Evolutionary conservation across 2,797 vertebrate genomes (phyloP), one percentile per base, ranked within the genome.

Genomic region (Threskiornis aethiopicus): DNA sequence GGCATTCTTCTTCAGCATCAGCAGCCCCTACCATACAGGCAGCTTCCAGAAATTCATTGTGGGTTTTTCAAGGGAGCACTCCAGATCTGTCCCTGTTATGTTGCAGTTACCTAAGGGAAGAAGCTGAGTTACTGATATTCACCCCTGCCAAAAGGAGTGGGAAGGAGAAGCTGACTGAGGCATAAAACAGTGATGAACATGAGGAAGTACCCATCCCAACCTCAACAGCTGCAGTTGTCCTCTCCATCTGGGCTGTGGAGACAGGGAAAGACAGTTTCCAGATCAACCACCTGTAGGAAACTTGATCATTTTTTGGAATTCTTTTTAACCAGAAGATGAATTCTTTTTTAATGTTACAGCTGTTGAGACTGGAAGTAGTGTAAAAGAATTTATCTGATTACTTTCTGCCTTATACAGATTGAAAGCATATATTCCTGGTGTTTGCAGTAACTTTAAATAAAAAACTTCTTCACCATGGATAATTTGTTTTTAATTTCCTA

Each of bases 191-290:
- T 15, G 21, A 21, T 31, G 69, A 59, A 77, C 4, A 9, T 24
- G 12, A 47, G 0, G 0, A 67, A 46, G 11, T 71, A 41, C 11
- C 0, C 4, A 16, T 29, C n/a, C 21, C 73, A 73, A 2, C 41
- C 11, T 31, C 37, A 51, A 20, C n/a, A 73, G 31, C 31, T 77
- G 21, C 26, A 69, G 9, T 51, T 52, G 29, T 21, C 20, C 16
- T 21, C 73, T 87, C 16, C 6, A 21, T 41, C 35, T 39, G 18
- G 54, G 12, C 39, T 72, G 5, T 39, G 35, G 33, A 84, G 46
- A 17, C 24, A 33, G 18, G 10, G 22, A 55, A 62, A 58, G 35
- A 52, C 25, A 44, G 51, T 69, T 91, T 84, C 35, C 28, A 26
- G 31, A 52, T 52, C 52, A 65, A 44, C 10, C 31, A 57, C 21